Evolutionary conservation across 1,140 invertebrate genomes (phyloP), one percentile per base, ranked within the genome.

Genomic region (Octopus bimaculoides): DNA sequence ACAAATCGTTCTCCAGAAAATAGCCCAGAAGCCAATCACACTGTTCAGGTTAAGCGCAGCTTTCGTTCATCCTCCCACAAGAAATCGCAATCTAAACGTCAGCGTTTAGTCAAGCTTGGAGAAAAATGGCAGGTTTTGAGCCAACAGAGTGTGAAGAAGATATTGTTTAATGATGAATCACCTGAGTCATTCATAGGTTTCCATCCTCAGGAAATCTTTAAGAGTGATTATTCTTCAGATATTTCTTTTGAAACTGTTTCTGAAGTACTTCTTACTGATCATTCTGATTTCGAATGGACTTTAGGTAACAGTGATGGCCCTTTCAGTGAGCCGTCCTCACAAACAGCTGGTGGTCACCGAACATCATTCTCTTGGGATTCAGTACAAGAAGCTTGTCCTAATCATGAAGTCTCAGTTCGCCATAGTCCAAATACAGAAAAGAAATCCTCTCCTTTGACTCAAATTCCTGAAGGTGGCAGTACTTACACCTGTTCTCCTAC

Each of bases 91-190:
- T 6, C 66, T 6, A 71, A 71, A 20, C 8, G 66, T 14, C 66
- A 71, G 14, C 66, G 66, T 14, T 14, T 71, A 5, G 17, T 71
- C 26, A 71, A 71, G 26, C 66, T 71, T 14, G 66, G 66, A 12
- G 66, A 71, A 71, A 71, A 71, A 71, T 71, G 66, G 66, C 66
- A 71, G 14, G 66, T 71, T 14, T 71, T 71, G 14, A 71, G 66
- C 26, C 66, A 71, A 71, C 66, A 71, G 6, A 71, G 66, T 14
- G 66, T 71, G 8, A 71, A 71, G 14, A 71, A 71, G 26, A 71
- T 71, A n/a, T 20, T 71, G 5, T 71, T 71, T 71, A 17, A 5
- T 17, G 66, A 71, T 71, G 66, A 71, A 14, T 71, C 66, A 4
- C 66, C 66, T 6, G 66, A 71, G 66, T 20, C 66, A 71, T 71